phyloP scores from a whole-genome alignment of 2,888 invertebrate species.

The Itoplectis maculator region DNA sequence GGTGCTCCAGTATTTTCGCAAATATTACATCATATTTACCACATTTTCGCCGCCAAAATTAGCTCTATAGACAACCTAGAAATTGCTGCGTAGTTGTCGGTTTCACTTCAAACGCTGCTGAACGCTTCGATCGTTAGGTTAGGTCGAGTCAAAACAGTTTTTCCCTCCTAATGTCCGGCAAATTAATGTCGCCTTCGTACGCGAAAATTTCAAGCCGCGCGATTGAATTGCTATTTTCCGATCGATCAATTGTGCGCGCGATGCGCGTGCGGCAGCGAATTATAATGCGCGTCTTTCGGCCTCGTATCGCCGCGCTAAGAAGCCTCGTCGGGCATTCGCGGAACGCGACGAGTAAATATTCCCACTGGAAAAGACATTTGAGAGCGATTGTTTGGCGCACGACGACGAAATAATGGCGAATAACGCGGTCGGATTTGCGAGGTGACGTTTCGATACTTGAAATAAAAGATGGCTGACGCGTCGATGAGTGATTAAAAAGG shows the following conservation, averaged over 20 bases:
- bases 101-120: neutral
- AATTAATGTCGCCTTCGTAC: neutral
- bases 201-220: neutral
- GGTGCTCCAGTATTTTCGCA: neutral
- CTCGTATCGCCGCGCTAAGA: neutral
- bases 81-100: neutral
- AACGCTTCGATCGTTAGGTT: neutral
- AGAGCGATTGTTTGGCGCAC: neutral
- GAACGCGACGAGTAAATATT: neutral
- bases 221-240: neutral
- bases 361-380: neutral
- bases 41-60: neutral
- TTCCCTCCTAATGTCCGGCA: neutral
- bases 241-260: neutral
- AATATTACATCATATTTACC: neutral
- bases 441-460: slow-evolving; percentile 9
- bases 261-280: neutral
- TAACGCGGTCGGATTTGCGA: neutral
- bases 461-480: slow-evolving; percentile 20
- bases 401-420: neutral
- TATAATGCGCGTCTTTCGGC: neutral
- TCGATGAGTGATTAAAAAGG: neutral
- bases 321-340: neutral
- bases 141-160: neutral
- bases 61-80: neutral